Evolutionary conservation across 2,888 invertebrate genomes (phyloP).

Genomic region (Stenurella melanura): DNA sequence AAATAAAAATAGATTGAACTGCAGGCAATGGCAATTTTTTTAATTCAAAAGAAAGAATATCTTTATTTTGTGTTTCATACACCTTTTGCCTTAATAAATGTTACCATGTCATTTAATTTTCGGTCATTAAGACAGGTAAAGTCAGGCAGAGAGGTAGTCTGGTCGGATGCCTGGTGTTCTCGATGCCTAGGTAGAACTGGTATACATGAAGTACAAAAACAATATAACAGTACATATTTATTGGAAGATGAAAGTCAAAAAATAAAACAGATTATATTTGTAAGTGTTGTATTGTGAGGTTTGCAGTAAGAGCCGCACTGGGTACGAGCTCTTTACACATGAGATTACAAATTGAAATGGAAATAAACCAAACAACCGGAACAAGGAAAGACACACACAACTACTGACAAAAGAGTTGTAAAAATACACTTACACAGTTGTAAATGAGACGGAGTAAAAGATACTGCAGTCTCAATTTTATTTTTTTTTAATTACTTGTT

Average conservation of each 20-base stretch:
- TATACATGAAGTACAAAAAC: constrained; percentile 5
- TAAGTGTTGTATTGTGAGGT: constrained; percentile 71
- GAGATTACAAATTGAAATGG: constrained; percentile 65
- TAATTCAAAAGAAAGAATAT: no score
- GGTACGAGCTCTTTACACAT: constrained; percentile 60
- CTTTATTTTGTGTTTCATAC: no score
- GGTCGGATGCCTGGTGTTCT: no score
- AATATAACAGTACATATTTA: constrained; percentile 36
- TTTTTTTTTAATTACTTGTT: constrained; percentile 66
- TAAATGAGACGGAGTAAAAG: constrained; percentile 56
- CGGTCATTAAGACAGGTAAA: no score
- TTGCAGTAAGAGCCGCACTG: constrained; percentile 45
- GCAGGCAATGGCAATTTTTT: no score
- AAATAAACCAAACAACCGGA: constrained; percentile 65
- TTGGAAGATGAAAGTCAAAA: constrained; percentile 47
- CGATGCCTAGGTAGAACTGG: neutral
- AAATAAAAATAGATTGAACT: no score
- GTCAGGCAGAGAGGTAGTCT: no score
- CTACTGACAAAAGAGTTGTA: constrained; percentile 71
- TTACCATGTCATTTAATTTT: no score
- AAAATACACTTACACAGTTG: constrained; percentile 71
- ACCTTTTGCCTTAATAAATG: no score
- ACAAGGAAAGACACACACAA: constrained; percentile 71
- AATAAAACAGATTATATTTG: constrained; percentile 65
- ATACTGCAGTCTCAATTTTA: constrained; percentile 60